A percentile compares a stretch with the other conserved stretches of the same genome.
Conservation (phyloP, 2,797 vertebrate genomes). For the Mormyrops boulengeri region DNA sequence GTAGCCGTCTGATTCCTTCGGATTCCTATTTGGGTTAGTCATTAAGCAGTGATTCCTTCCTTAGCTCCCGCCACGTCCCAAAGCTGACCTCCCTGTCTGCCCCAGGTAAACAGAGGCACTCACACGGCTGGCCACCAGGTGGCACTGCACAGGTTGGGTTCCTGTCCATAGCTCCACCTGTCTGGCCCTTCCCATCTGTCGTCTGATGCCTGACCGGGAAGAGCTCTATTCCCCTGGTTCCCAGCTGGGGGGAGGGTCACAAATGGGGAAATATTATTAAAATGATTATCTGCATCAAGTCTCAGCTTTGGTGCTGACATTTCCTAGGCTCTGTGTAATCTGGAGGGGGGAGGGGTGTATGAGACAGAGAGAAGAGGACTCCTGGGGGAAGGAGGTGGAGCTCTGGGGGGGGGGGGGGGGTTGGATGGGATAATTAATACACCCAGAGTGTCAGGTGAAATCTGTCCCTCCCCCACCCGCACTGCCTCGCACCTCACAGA, state of each 20-base stretch:
- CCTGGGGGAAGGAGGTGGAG: slow-evolving; percentile 53
- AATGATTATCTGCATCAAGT: slow-evolving; percentile 99
- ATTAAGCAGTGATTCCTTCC: background rate
- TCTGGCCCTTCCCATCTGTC: slow-evolving; percentile 49
- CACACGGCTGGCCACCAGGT: background rate
- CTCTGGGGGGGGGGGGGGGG: slow-evolving; percentile 78
- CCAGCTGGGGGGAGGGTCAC: slow-evolving; percentile 66
- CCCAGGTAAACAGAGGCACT: background rate
- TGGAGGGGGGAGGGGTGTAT: slow-evolving; percentile 83
- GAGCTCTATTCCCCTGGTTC: slow-evolving; percentile 98
- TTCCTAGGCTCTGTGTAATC: slow-evolving; percentile 99
- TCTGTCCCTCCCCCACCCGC: background rate
- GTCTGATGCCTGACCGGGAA: slow-evolving; percentile 98
- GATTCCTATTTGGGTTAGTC: background rate
- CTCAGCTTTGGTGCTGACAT: slow-evolving; percentile 99
- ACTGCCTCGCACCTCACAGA: background rate
- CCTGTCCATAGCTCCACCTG: background rate
- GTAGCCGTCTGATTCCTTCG: background rate
- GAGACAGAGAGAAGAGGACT: slow-evolving; percentile 80
- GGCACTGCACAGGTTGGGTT: background rate
- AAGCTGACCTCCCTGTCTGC: background rate
- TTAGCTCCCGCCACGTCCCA: background rate
- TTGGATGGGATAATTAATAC: slow-evolving; percentile 98
- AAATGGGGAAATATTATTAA: slow-evolving; percentile 99
- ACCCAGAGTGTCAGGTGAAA: slow-evolving; percentile 46